Percentiles rank a stretch among this genome's conserved stretches.
Conservation (phyloP, 2,797 vertebrate genomes). For the Phrynocephalus guinanensis region DNA sequence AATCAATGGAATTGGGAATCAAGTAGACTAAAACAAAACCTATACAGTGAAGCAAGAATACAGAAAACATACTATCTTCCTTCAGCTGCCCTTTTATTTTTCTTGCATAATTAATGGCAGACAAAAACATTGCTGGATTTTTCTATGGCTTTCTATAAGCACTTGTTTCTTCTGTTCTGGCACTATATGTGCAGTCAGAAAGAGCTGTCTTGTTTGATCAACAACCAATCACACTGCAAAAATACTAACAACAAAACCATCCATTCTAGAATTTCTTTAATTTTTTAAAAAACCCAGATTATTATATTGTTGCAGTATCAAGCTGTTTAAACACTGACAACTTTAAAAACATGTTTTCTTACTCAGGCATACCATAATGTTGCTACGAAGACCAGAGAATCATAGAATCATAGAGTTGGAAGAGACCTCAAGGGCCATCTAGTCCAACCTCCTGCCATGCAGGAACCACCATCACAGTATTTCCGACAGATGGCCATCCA, state of each 20-base stretch:
- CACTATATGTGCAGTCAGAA: slow-evolving; percentile 41
- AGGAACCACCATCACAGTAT: no score
- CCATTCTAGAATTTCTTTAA: neutral
- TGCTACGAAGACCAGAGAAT: neutral
- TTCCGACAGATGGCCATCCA: no score
- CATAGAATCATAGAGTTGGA: no score
- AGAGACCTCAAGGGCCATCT: no score
- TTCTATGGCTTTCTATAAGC: slow-evolving; percentile 21
- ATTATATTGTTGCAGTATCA: accelerated
- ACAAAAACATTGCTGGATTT: slow-evolving; percentile 36
- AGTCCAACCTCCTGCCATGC: no score
- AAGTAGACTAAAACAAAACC: slow-evolving; percentile 42
- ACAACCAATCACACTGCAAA: slow-evolving; percentile 44
- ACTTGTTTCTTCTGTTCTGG: slow-evolving; percentile 24
- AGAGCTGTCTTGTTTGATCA: slow-evolving; percentile 47
- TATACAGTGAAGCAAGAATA: slow-evolving; percentile 33
- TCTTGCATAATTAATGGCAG: slow-evolving; percentile 35
- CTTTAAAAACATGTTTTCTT: neutral
- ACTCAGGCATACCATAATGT: neutral
- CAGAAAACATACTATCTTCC: neutral
- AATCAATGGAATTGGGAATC: slow-evolving; percentile 4
- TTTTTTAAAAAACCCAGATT: neutral
- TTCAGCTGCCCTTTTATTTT: slow-evolving; percentile 45
- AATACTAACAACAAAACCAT: neutral
- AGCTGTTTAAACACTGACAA: neutral